Conservation (phyloP, 1,140 invertebrate genomes). For the Onthophagus taurus region DNA sequence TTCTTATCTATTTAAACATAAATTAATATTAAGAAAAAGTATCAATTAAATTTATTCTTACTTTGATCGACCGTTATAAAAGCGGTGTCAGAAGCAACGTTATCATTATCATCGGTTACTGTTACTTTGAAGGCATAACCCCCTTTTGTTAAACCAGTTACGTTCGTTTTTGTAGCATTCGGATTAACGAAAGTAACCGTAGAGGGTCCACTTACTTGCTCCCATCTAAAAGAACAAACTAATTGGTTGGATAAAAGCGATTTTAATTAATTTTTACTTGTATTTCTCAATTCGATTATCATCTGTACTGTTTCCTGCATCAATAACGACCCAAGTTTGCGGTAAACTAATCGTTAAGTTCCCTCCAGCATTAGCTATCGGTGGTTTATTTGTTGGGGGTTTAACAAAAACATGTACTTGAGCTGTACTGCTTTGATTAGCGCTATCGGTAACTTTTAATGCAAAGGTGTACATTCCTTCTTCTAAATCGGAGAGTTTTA, state of each 20-base stretch:
- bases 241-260: too few relatives aligned
- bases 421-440: constrained; percentile 74
- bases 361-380: constrained; percentile 54
- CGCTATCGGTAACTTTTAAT: constrained; percentile 83
- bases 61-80: constrained; percentile 82
- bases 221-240: constrained; percentile 11
- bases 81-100: constrained; percentile 61
- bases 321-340: constrained; percentile 63
- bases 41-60: constrained; percentile 44
- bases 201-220: constrained; percentile 42
- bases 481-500: constrained; percentile 73
- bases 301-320: constrained; percentile 75
- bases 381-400: constrained; percentile 74
- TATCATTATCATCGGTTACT: constrained; percentile 75
- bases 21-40: constrained; percentile 7
- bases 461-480: constrained; percentile 92
- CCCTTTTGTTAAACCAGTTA: constrained; percentile 72
- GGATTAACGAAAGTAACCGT: constrained; percentile 41
- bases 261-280: too few relatives aligned
- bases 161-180: constrained; percentile 53
- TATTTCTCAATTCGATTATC: constrained; percentile 74
- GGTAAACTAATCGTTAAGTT: constrained; percentile 66
- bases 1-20: constrained; percentile 62
- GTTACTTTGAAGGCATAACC: constrained; percentile 75
- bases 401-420: constrained; percentile 89